phyloP scores from a whole-genome alignment of 2,113 vertebrate species.

The Nymphicus hollandicus region DNA sequence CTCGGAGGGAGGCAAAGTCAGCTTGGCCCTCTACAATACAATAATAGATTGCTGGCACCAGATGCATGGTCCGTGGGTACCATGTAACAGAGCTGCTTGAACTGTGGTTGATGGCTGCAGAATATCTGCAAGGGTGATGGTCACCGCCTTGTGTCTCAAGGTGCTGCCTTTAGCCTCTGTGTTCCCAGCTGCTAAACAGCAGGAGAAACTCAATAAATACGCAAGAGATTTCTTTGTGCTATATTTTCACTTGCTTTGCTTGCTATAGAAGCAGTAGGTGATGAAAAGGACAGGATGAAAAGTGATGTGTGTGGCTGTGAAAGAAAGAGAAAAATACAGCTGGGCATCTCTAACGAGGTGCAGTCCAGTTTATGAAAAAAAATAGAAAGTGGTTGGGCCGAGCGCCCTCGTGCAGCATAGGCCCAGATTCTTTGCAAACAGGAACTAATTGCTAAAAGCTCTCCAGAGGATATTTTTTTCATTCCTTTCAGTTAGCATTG shows the following conservation, averaged over 20 bases:
- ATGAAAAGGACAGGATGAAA: slow-evolving; percentile 57
- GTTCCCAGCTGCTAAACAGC: background rate
- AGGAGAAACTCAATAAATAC: background rate
- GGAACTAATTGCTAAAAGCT: slow-evolving; percentile 56
- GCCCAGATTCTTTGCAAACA: slow-evolving; percentile 27
- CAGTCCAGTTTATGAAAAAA: slow-evolving; percentile 6
- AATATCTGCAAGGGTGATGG: background rate
- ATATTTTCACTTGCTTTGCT: slow-evolving; percentile 9
- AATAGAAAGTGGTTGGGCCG: background rate
- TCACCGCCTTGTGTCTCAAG: background rate
- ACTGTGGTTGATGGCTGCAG: background rate
- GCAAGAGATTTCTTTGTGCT: background rate
- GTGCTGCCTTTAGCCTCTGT: background rate
- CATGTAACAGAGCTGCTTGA: background rate
- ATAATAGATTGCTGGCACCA: fast-evolving
- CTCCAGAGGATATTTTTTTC: slow-evolving; percentile 25
- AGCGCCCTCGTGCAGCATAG: background rate
- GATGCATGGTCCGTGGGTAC: background rate
- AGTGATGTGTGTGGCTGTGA: slow-evolving; percentile 27
- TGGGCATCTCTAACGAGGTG: slow-evolving; percentile 43
- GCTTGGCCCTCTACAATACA: background rate
- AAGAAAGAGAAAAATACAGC: slow-evolving; percentile 48
- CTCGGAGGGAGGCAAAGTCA: background rate
- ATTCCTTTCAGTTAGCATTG: slow-evolving; percentile 57
- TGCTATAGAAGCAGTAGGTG: slow-evolving; percentile 3